These are phyloP conservation scores for Chymomyza amoena DNA, from an alignment of 2,888 invertebrate genomes.

Conservation along the genomic window DNA sequence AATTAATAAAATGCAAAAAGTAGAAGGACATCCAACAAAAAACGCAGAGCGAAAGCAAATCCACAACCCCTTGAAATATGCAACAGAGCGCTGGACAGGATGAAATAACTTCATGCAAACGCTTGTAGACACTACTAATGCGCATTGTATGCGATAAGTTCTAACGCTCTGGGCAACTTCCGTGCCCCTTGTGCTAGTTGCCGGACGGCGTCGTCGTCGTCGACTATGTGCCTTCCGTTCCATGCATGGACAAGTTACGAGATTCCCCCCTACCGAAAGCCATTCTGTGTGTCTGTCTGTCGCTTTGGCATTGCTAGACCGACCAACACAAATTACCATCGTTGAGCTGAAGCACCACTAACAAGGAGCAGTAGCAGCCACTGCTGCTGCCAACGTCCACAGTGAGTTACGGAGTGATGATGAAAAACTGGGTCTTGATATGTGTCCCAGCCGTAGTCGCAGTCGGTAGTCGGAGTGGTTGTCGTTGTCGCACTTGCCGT, in stretches of 20 bases:
- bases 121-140: constrained; percentile 50
- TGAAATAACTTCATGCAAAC: constrained; percentile 40
- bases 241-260: constrained; percentile 15
- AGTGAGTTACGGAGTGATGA: constrained; percentile 41
- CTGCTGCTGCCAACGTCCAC: constrained; percentile 11
- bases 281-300: neutral
- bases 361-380: constrained; percentile 26
- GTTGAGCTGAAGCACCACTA: constrained; percentile 40
- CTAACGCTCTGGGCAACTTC: constrained; percentile 9
- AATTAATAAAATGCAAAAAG: constrained; percentile 3
- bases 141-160: constrained; percentile 52
- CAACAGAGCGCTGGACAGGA: constrained; percentile 37
- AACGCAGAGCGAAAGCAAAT: neutral
- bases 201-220: constrained; percentile 7
- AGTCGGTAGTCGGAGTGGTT: neutral
- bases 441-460: neutral
- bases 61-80: constrained; percentile 33
- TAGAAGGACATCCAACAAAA: neutral
- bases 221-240: constrained; percentile 27
- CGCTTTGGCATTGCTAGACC: constrained; percentile 11
- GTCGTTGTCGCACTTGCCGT: neutral
- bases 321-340: constrained; percentile 44
- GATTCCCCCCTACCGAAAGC: neutral
- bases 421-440: constrained; percentile 32
- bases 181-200: neutral